phyloP scores from a whole-genome alignment of 2,797 vertebrate species.

The Brachyalestes nurse region DNA sequence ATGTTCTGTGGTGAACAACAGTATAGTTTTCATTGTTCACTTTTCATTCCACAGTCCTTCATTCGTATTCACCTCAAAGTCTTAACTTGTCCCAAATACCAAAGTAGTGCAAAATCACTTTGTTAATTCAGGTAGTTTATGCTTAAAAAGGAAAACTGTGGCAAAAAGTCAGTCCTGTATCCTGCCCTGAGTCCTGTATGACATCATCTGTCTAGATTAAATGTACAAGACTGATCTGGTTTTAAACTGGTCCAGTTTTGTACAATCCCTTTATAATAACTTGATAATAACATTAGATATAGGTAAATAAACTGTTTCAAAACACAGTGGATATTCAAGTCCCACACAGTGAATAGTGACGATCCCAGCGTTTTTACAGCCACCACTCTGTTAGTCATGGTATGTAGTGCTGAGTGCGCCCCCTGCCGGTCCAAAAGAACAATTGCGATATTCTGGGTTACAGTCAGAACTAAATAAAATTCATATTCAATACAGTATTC shows the following conservation, averaged over 20 bases:
- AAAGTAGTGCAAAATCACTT: background rate
- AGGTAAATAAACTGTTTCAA: background rate
- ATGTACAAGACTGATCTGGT: background rate
- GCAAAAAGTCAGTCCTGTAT: too few relatives aligned
- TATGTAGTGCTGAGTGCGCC: slow-evolving; percentile 10
- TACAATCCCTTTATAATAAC: background rate
- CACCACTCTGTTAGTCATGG: background rate
- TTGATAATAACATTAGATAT: background rate
- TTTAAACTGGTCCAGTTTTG: background rate
- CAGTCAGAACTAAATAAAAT: background rate
- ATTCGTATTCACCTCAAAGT: background rate
- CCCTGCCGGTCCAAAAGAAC: slow-evolving; percentile 4
- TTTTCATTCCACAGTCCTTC: background rate
- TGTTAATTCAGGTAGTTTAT: background rate
- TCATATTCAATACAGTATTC: background rate
- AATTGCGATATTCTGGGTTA: slow-evolving; percentile 16
- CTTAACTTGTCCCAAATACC: background rate
- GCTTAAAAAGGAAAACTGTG: background rate
- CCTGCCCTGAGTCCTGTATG: too few relatives aligned
- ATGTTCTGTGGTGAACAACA: background rate
- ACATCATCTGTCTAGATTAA: background rate
- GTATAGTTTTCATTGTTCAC: background rate
- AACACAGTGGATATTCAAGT: background rate
- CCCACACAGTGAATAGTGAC: background rate
- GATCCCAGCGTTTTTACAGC: background rate